Percentiles rank a stretch among this genome's conserved stretches.
Evolutionary conservation across 2,888 invertebrate species (phyloP).

Genomic region (Cheilosia soror): DNA sequence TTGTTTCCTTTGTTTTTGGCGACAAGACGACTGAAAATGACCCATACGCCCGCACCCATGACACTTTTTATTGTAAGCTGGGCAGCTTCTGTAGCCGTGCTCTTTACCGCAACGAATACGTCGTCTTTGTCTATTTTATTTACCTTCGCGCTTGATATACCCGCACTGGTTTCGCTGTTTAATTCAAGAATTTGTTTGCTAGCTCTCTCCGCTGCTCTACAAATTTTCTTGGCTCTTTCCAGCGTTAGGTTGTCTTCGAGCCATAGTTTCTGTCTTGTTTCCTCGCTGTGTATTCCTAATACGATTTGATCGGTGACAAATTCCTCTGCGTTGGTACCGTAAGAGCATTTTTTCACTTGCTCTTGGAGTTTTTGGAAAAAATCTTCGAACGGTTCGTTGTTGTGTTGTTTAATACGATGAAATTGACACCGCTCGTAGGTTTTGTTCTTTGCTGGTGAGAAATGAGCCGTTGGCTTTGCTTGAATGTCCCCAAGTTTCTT

Average conservation of each 20-base stretch:
- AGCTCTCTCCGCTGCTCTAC: slow-evolving; percentile 39
- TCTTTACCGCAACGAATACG: slow-evolving; percentile 28
- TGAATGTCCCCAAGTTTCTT: neutral
- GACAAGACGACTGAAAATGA: slow-evolving; percentile 24
- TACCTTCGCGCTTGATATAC: neutral
- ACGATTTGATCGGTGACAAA: slow-evolving; percentile 15
- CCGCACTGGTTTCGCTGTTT: slow-evolving; percentile 1
- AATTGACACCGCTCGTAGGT: slow-evolving; percentile 9
- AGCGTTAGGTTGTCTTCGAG: slow-evolving; percentile 18
- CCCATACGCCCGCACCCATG: slow-evolving; percentile 13
- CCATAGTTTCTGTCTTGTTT: slow-evolving; percentile 25
- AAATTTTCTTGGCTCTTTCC: slow-evolving; percentile 33
- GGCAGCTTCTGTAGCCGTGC: slow-evolving; percentile 29
- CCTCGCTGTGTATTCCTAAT: neutral
- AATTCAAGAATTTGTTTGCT: slow-evolving; percentile 18
- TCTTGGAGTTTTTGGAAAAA: slow-evolving; percentile 8
- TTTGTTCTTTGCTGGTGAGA: slow-evolving; percentile 1
- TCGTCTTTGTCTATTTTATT: slow-evolving; percentile 12
- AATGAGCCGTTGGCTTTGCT: neutral
- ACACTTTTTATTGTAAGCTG: slow-evolving; percentile 36
- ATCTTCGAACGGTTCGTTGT: neutral
- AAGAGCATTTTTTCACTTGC: slow-evolving; percentile 12
- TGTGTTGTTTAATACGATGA: slow-evolving; percentile 2
- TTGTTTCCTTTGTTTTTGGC: neutral
- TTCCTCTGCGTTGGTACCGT: neutral